Conservation (phyloP, 2,113 vertebrate species). For the Sander vitreus region DNA sequence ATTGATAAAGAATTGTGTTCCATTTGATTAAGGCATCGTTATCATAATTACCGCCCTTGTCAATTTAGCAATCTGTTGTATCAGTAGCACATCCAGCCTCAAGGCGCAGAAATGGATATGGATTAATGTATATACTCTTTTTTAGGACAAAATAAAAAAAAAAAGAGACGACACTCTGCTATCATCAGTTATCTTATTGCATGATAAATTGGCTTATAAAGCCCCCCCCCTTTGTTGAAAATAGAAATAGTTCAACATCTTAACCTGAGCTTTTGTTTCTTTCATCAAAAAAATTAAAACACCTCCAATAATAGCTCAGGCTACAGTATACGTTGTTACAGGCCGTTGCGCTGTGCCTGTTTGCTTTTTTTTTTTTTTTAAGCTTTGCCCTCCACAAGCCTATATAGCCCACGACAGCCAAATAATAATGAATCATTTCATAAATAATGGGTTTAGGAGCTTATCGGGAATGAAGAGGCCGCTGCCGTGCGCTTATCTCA, state of each 20-base stretch:
- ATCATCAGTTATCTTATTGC: constrained; percentile 54
- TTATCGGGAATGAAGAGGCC: constrained; percentile 94
- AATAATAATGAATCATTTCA: constrained; percentile 98
- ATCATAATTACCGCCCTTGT: constrained; percentile 45
- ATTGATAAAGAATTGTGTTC: constrained; percentile 35
- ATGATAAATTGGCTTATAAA: constrained; percentile 46
- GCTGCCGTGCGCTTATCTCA: constrained; percentile 91
- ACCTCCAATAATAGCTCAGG: constrained; percentile 56
- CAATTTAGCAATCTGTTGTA: constrained; percentile 26
- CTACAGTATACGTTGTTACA: constrained; percentile 74
- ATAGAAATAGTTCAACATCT: constrained; percentile 67
- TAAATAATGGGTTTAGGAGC: constrained; percentile 94
- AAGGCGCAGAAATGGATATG: constrained; percentile 41
- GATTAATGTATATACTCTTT: constrained; percentile 34
- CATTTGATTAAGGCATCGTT: constrained; percentile 48
- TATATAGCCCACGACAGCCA: constrained; percentile 87
- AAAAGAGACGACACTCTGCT: constrained; percentile 5
- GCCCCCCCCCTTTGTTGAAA: constrained; percentile 27
- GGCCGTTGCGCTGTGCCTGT: constrained; percentile 70
- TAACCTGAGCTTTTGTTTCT: constrained; percentile 75
- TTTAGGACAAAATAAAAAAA: constrained; percentile 14
- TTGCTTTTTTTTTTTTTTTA: constrained; percentile 83
- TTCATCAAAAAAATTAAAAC: constrained; percentile 60
- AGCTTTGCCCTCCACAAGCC: constrained; percentile 90
- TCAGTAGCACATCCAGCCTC: constrained; percentile 22